phyloP scores from a whole-genome alignment of 2,113 vertebrate genomes.

The Brienomyrus longianalis region DNA sequence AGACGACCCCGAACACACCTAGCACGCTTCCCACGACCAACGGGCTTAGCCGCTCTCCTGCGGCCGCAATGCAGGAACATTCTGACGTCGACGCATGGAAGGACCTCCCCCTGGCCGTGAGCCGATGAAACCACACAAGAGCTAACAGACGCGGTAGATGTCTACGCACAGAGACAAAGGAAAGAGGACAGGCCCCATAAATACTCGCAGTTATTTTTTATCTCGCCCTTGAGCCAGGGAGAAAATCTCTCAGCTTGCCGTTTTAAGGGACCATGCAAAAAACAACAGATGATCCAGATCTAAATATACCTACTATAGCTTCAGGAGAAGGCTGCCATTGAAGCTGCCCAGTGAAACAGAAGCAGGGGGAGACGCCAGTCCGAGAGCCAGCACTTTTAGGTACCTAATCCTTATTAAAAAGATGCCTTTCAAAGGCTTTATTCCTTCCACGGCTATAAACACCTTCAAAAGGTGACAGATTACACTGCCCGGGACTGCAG shows the following conservation, averaged over 20 bases:
- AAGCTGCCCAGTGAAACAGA: neutral
- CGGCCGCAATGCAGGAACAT: neutral
- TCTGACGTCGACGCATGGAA: neutral
- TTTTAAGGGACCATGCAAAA: constrained; percentile 7
- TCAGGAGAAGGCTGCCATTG: neutral
- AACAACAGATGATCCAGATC: constrained; percentile 24
- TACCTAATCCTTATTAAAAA: constrained; percentile 2
- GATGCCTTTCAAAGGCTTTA: constrained; percentile 3
- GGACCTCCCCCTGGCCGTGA: neutral
- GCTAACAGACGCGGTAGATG: neutral
- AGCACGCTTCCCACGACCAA: neutral
- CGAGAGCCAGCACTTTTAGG: neutral
- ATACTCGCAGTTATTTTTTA: constrained; percentile 9
- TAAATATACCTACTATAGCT: constrained; percentile 21
- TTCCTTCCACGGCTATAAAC: neutral
- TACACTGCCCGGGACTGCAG: neutral
- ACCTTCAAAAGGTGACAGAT: constrained; percentile 14
- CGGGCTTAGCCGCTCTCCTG: neutral
- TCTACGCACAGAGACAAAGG: neutral
- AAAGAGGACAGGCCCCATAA: constrained; percentile 5
- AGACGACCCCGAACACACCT: neutral
- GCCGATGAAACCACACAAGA: neutral
- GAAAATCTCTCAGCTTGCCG: constrained; percentile 11
- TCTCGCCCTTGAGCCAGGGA: neutral
- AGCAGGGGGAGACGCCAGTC: neutral